These are phyloP conservation scores for Zosterops lateralis DNA, from an alignment of 2,113 vertebrate species.

Conservation along the genomic window DNA sequence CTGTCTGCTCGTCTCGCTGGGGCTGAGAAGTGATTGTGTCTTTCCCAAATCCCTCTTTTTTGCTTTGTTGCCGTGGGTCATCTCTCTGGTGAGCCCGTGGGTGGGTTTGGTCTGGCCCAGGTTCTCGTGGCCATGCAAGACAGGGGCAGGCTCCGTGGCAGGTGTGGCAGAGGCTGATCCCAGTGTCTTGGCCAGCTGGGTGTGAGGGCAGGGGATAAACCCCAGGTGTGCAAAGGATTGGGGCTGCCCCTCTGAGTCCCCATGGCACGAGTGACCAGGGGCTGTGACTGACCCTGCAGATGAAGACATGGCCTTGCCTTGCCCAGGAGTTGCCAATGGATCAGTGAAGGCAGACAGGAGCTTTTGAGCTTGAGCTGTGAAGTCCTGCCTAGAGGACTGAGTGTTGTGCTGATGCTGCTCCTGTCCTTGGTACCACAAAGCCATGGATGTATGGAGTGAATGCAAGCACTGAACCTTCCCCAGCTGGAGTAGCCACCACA, in stretches of 20 bases:
- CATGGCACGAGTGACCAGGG: background rate
- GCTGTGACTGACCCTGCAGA: background rate
- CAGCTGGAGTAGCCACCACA: background rate
- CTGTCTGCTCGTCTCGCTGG: background rate
- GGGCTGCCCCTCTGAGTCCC: background rate
- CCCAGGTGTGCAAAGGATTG: fast-evolving
- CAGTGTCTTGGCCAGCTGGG: background rate
- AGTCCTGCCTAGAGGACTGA: background rate
- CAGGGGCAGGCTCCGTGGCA: fast-evolving
- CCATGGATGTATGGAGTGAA: fast-evolving
- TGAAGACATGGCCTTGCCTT: background rate
- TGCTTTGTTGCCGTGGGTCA: background rate
- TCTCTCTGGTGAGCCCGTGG: background rate
- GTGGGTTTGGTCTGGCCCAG: background rate
- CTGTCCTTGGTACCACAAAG: background rate
- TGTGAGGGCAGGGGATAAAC: background rate
- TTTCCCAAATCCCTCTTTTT: background rate
- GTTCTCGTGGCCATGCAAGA: background rate
- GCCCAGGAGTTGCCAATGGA: background rate
- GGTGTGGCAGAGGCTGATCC: background rate
- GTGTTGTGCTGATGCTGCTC: background rate
- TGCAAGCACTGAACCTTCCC: background rate
- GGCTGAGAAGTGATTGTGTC: background rate
- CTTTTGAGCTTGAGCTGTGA: background rate
- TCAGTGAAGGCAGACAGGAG: background rate